Evolutionary conservation across 2,888 invertebrate species (phyloP).

Genomic region (Ashinkailepas kermadecensis): DNA sequence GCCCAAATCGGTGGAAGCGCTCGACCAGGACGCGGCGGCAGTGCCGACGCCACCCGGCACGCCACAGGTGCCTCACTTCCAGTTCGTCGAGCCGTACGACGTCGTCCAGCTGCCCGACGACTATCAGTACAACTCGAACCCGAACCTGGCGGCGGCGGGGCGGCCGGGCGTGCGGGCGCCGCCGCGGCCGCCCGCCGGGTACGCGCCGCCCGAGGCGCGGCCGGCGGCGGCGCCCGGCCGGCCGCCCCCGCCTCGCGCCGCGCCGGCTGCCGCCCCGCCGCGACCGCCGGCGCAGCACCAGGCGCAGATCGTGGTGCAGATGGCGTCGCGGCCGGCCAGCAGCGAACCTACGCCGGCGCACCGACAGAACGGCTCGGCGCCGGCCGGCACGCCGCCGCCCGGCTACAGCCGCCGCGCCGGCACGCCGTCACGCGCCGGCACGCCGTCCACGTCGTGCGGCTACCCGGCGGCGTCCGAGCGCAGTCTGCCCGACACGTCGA

Average conservation of each 20-base stretch:
- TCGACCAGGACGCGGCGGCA: neutral
- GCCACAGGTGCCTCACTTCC: slow-evolving; percentile 7
- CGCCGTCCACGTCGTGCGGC: neutral
- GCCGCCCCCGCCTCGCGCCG: neutral
- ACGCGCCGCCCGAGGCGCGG: neutral
- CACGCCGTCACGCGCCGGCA: neutral
- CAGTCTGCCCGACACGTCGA: slow-evolving; percentile 2
- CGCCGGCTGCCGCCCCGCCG: neutral
- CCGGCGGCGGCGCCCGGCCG: neutral
- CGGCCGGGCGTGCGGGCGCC: neutral
- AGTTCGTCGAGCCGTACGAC: slow-evolving; percentile 17
- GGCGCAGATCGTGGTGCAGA: slow-evolving; percentile 22
- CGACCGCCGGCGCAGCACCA: neutral
- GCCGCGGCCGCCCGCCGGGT: neutral
- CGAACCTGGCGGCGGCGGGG: neutral
- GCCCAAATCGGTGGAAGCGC: neutral
- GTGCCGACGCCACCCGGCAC: neutral
- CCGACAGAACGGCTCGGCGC: neutral
- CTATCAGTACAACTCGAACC: slow-evolving; percentile 16
- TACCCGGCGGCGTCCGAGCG: slow-evolving; percentile 13
- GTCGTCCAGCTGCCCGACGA: slow-evolving; percentile 5
- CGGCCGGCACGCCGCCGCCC: neutral
- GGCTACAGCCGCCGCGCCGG: neutral
- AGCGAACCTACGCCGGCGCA: neutral
- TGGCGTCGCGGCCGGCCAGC: neutral